phyloP scores from a whole-genome alignment of 1,140 invertebrate species.

The Papilio polytes region DNA sequence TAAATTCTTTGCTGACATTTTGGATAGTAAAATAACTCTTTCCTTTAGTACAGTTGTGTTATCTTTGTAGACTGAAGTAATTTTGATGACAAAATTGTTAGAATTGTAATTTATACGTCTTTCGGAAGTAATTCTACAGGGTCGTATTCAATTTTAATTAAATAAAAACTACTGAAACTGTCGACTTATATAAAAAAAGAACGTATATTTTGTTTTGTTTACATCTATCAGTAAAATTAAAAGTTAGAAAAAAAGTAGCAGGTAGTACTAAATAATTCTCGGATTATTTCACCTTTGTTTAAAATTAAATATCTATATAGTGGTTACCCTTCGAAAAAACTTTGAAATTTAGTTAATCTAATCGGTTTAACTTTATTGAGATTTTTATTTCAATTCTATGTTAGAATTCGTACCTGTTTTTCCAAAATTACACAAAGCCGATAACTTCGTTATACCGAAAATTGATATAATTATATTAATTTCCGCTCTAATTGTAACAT shows the following conservation, averaged over 20 bases:
- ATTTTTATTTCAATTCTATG: neutral
- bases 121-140: neutral
- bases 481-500: neutral
- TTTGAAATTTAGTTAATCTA: neutral
- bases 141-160: neutral
- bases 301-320: neutral
- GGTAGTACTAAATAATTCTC: too few species aligned
- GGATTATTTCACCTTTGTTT: neutral
- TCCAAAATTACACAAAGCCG: neutral
- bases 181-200: too few species aligned
- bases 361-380: neutral
- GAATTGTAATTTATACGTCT: constrained; percentile 2
- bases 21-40: neutral
- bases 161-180: neutral
- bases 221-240: too few species aligned
- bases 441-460: neutral
- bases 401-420: neutral
- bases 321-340: neutral
- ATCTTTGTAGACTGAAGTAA: neutral
- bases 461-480: neutral
- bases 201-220: too few species aligned
- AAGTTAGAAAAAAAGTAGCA: too few species aligned
- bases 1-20: neutral
- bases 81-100: neutral
- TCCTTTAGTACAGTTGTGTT: neutral